Base-by-base conservation (phyloP, 2,888 invertebrate genomes). In the Oxystoma pomonae region DNA sequence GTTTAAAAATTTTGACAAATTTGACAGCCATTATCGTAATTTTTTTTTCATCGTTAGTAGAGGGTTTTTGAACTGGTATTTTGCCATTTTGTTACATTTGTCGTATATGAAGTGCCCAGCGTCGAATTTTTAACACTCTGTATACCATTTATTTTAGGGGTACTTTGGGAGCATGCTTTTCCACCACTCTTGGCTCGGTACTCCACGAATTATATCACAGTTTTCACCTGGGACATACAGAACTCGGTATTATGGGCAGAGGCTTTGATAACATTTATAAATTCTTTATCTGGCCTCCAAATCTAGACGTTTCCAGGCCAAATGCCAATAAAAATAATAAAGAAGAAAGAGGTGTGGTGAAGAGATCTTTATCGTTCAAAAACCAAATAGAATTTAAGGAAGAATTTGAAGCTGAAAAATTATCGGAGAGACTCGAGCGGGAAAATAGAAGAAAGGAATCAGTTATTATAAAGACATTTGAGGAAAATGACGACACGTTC, bases 151-250 rank as follows among this genome's bases (percentile, higher is more conserved):
- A 66, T 72, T 77, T 22, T 70, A 84, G 95, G 65, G 90, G 92
- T 50, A 94, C 92, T 0, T 85, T 89, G 72, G 94, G 93, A 65
- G 93, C 91, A 35, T 94, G 95, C 77, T 93, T 91, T 80, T 90
- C 95, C 16, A 94, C 96, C 3, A 94, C 94, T 17, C 81, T 98
- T 52, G 97, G 97, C 16, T 91, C 95, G 16, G 90, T 93, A 7
- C 88, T 95, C 52, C 98, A 98, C 78, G 98, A 98, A 83, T 83
- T 98, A 57, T 94, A 94, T 16, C 98, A 98, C 77, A 93, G 93
- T 0, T 95, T 98, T 78, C 95, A 96, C 80, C 84, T 98, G 63
- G 96, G 95, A 0, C 97, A 98, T 77, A 92, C 94, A 0, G 86
- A 87, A 71, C 87, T 90, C 70, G 97, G 97, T 17, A 91, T 98